These are phyloP conservation scores for Ischnura elegans DNA, from an alignment of 2,888 invertebrate species.

Conservation along the genomic window DNA sequence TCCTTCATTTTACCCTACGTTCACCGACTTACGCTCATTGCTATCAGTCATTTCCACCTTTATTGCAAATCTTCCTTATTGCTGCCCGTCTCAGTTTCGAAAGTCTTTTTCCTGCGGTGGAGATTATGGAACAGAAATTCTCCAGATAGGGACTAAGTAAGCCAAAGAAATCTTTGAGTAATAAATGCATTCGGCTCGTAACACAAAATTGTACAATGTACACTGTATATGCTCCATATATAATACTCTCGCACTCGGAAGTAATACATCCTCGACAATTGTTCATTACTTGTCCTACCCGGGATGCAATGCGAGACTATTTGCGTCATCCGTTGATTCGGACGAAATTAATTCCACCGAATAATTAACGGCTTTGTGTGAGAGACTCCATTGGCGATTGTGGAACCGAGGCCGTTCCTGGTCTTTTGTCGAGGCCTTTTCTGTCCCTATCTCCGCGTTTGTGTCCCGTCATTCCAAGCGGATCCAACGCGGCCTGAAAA, in stretches of 20 bases:
- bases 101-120: background rate
- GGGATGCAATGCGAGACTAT: background rate
- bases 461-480: background rate
- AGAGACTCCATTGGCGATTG: background rate
- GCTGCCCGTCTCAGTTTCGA: background rate
- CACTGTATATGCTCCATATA: background rate
- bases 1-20: no score
- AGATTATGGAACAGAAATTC: background rate
- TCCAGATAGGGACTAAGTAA: background rate
- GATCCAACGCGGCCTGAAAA: background rate
- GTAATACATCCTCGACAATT: background rate
- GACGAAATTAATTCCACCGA: constrained; percentile 12
- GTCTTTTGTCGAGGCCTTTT: background rate
- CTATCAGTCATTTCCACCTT: no score
- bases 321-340: background rate
- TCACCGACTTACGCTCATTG: no score
- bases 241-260: background rate
- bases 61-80: no score
- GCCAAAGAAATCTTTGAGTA: background rate
- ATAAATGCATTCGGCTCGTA: background rate
- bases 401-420: background rate
- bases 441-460: background rate
- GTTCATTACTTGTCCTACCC: background rate
- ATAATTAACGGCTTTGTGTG: constrained; percentile 9
- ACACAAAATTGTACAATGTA: no score